These are phyloP conservation scores for Leptopilina boulardi DNA, from an alignment of 1,140 invertebrate species.

Conservation along the genomic window DNA sequence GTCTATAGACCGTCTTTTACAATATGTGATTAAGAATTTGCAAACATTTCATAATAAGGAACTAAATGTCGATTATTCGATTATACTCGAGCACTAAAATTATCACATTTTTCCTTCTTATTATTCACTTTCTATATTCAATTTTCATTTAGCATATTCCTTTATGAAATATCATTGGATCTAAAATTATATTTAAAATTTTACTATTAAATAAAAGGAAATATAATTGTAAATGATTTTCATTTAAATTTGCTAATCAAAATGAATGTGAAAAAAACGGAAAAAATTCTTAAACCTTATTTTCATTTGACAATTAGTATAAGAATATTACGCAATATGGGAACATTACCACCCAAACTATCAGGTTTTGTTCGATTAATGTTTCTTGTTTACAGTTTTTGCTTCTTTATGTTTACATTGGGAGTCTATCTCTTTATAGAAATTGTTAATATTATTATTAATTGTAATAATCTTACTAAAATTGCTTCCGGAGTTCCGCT, in stretches of 20 bases:
- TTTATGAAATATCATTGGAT: too few relatives aligned
- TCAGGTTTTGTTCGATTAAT: constrained; percentile 23
- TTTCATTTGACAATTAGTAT: not conserved
- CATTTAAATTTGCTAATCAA: not conserved
- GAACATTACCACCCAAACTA: not conserved
- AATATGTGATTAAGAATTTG: not conserved
- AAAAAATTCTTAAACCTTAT: not conserved
- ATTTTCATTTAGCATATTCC: too few relatives aligned
- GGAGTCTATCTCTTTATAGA: constrained; percentile 52
- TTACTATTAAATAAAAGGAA: too few relatives aligned
- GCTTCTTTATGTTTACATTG: constrained; percentile 52
- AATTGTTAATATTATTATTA: constrained; percentile 49
- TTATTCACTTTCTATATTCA: not conserved
- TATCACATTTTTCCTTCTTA: not conserved
- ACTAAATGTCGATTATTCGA: not conserved
- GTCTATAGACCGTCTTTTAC: not conserved
- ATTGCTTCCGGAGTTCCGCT: constrained; percentile 53
- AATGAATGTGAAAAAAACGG: not conserved
- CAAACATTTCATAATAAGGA: not conserved
- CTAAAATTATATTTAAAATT: too few relatives aligned
- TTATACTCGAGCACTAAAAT: not conserved
- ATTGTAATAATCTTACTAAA: constrained; percentile 50
- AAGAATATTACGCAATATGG: not conserved
- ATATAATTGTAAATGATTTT: too few relatives aligned
- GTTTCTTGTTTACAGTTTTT: constrained; percentile 50